Percentiles rank a stretch among this genome's conserved stretches.
These are phyloP conservation scores for Corythornis vintsioides DNA, from an alignment of 2,113 vertebrate species.

Conservation along the genomic window DNA sequence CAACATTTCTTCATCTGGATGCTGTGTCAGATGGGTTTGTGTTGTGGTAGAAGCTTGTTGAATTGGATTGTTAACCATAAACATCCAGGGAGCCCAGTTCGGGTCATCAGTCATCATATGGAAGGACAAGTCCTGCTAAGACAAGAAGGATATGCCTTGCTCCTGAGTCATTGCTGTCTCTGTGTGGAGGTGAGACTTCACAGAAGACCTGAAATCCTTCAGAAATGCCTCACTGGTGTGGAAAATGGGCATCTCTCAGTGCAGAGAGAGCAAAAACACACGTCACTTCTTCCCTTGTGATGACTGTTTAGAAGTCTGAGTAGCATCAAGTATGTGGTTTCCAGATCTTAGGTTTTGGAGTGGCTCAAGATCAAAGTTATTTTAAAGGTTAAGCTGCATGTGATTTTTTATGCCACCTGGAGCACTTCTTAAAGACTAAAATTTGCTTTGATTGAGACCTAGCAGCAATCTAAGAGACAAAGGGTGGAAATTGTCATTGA, in stretches of 20 bases:
- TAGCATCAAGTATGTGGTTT: not conserved
- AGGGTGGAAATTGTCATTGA: not conserved
- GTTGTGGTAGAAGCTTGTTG: not conserved
- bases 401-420: constrained; percentile 11
- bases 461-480: not conserved
- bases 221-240: not conserved
- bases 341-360: not conserved
- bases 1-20: not conserved
- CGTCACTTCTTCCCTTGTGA: not conserved
- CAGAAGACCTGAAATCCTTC: not conserved
- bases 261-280: not conserved
- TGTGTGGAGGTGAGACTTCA: not conserved
- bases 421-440: not conserved
- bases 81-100: not conserved
- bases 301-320: not conserved
- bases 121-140: not conserved
- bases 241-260: not conserved
- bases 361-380: not conserved
- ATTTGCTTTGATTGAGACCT: constrained; percentile 7
- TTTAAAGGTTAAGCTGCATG: not conserved
- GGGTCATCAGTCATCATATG: not conserved
- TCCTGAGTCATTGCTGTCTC: not conserved
- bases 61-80: not conserved
- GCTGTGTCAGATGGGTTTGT: not conserved
- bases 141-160: not conserved